A percentile compares a stretch with the other conserved stretches of the same genome.
phyloP scores from a whole-genome alignment of 2,113 vertebrate genomes.

The Eptesicus fuscus region DNA sequence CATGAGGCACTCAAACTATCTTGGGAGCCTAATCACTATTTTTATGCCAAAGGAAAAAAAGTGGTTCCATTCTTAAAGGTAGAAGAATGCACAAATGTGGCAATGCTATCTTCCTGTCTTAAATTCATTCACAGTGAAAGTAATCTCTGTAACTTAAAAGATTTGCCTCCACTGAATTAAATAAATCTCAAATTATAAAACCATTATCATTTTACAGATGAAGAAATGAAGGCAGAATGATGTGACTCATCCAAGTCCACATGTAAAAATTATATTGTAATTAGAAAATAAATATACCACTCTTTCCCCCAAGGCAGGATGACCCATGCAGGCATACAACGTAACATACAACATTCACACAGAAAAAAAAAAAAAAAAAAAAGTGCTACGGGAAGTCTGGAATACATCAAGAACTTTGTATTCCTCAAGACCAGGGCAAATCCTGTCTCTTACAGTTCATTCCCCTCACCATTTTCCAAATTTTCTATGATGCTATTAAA shows the following conservation, averaged over 20 bases:
- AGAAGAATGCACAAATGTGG: neutral
- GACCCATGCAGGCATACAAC: neutral
- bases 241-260: neutral
- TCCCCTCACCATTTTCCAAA: slow-evolving; percentile 17
- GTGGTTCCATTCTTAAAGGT: neutral
- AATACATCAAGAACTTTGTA: slow-evolving; percentile 27
- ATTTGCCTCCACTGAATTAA: slow-evolving; percentile 27
- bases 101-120: slow-evolving; percentile 5
- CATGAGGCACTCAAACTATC: slow-evolving; percentile 28
- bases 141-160: slow-evolving; percentile 35
- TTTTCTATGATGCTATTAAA: slow-evolving; percentile 17
- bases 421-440: slow-evolving; percentile 26
- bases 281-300: slow-evolving; percentile 22
- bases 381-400: neutral
- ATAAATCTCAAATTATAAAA: slow-evolving; percentile 40
- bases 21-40: neutral
- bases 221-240: slow-evolving; percentile 27
- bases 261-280: neutral
- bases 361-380: neutral
- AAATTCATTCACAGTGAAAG: slow-evolving; percentile 44
- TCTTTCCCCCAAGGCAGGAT: neutral
- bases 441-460: neutral
- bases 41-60: neutral
- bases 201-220: slow-evolving; percentile 21
- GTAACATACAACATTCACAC: neutral